Evolutionary conservation across 1,140 invertebrate species (phyloP), one percentile per base, ranked within the genome.

Genomic region (Ylistrum balloti): DNA sequence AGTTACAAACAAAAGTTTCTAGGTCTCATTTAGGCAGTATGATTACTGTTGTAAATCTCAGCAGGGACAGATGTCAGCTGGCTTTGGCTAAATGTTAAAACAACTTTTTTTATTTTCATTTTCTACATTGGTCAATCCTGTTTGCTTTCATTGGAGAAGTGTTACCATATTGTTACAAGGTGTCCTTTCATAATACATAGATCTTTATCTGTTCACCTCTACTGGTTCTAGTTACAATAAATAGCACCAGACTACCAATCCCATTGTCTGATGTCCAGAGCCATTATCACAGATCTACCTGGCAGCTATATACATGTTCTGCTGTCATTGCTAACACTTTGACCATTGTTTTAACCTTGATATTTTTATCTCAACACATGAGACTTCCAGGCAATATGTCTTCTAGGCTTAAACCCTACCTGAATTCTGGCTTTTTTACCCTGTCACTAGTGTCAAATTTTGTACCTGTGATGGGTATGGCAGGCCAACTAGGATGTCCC

Each of bases 401-500:
- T 74, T 74, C 56, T n/a, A 74, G 56, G 56, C 56, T 74, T 74
- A 74, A 74, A 74, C 56, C 56, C 22, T 74, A 74, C 56, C 56
- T 74, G 56, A 17, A 74, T 74, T 74, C 56, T 74, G 56, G 56
- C 56, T 74, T 74, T 45, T 74, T 74, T n/a, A n/a, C n/a, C n/a
- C 56, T 74, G 56, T 74, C 56, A 74, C 56, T 2, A 74, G 56
- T 74, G 56, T 74, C 56, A 74, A 28, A 5, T n/a, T 20, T 74
- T 74, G 1, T 74, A n/a, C 56, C 56, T 28, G 13, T 74, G 56
- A 74, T 74, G 22, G 56, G 20, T 74, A 74, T 74, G 56, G 56
- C 56, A 74, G 22, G 56, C 56, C 56, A 28, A 74, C 56, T 74
- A 74, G 56, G 56, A 74, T 74, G 56, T 74, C 56, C 56, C 17